Evolutionary conservation across 2,797 vertebrate species (phyloP).

Genomic region (Orientallactaga sibirica): DNA sequence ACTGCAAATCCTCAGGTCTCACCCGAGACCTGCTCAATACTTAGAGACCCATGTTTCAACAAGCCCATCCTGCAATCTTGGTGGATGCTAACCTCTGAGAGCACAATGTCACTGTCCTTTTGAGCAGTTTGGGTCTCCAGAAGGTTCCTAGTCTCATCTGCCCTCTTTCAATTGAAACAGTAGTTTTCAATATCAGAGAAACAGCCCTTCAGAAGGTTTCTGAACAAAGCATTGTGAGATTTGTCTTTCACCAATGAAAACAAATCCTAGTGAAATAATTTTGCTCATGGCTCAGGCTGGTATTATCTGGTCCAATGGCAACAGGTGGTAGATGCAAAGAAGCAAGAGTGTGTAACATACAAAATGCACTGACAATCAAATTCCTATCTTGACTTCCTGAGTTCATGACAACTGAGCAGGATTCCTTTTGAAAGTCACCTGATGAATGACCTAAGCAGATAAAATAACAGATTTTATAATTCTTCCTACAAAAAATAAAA

Average conservation of each 20-base stretch:
- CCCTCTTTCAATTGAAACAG: not conserved
- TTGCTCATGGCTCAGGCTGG: not conserved
- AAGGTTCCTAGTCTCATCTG: not conserved
- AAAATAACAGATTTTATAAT: not conserved
- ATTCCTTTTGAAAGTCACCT: not conserved
- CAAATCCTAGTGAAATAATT: slow-evolving; percentile 58
- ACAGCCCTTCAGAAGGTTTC: slow-evolving; percentile 9
- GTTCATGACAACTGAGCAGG: not conserved
- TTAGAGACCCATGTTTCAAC: not conserved
- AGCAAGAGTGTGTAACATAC: not conserved
- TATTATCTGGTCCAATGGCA: slow-evolving; percentile 42
- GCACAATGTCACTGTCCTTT: no score
- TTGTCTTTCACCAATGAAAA: slow-evolving; percentile 32
- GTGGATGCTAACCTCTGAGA: not conserved
- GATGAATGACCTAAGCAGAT: not conserved
- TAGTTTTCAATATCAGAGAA: slow-evolving; percentile 41
- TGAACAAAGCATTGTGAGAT: not conserved
- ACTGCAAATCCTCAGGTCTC: not conserved
- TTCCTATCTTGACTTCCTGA: not conserved
- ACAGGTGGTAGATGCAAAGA: slow-evolving; percentile 77
- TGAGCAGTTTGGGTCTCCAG: not conserved
- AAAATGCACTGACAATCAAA: not conserved
- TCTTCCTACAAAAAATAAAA: not conserved
- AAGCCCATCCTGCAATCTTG: not conserved
- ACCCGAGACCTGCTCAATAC: not conserved